phyloP scores from a whole-genome alignment of 1,140 invertebrate species.

The Atta texana region DNA sequence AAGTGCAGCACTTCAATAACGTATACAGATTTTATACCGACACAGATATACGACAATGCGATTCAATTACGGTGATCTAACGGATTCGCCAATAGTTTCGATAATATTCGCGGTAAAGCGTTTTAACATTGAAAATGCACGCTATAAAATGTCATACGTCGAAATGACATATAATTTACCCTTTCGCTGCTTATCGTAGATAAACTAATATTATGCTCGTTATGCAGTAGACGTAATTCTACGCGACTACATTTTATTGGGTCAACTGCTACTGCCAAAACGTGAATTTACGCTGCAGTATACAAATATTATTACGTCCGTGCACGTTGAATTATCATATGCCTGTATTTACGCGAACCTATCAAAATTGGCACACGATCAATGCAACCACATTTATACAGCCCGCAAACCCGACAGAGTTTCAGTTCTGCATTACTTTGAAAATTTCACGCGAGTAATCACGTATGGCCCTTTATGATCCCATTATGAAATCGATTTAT shows the following conservation, averaged over 20 bases:
- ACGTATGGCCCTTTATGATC: background rate
- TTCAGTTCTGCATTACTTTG: slow-evolving; percentile 16
- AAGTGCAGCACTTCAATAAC: slow-evolving; percentile 55
- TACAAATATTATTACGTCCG: slow-evolving; percentile 56
- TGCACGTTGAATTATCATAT: slow-evolving; percentile 52
- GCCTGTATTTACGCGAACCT: slow-evolving; percentile 32
- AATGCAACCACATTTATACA: slow-evolving; percentile 27
- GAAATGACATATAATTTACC: slow-evolving; percentile 24
- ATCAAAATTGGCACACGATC: slow-evolving; percentile 55
- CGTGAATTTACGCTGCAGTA: slow-evolving; percentile 36
- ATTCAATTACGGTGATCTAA: slow-evolving; percentile 48
- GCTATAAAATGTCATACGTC: slow-evolving; percentile 37
- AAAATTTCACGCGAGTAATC: slow-evolving; percentile 27
- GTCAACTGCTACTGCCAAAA: slow-evolving; percentile 47
- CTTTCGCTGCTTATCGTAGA: slow-evolving; percentile 25
- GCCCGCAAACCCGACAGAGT: slow-evolving; percentile 20
- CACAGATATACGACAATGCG: slow-evolving; percentile 14
- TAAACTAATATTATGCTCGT: slow-evolving; percentile 53
- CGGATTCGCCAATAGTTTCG: background rate
- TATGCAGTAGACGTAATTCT: slow-evolving; percentile 52
- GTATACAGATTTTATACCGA: slow-evolving; percentile 46
- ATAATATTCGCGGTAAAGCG: slow-evolving; percentile 45
- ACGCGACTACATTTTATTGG: slow-evolving; percentile 49
- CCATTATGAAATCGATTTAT: slow-evolving; percentile 34
- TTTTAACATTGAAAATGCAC: slow-evolving; percentile 24